Conservation (phyloP, 2,888 invertebrate genomes). For the Trissoscelio sp. region DNA sequence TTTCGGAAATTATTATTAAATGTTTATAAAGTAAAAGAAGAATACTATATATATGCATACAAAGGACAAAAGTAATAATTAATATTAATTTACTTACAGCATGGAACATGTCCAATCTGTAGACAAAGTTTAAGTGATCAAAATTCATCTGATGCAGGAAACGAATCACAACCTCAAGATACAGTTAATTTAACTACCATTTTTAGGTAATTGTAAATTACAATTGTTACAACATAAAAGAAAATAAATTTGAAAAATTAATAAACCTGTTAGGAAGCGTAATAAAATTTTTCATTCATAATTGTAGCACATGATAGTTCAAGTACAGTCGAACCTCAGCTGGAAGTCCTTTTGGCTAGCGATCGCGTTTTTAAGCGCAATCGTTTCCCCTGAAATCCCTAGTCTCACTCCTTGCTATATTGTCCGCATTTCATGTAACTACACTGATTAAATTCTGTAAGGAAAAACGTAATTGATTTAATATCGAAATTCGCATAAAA, state of each 20-base stretch:
- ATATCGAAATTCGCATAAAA: too few relatives aligned
- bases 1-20: too few relatives aligned
- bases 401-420: too few relatives aligned
- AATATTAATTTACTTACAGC: slow-evolving; percentile 83
- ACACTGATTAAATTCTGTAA: too few relatives aligned
- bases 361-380: too few relatives aligned
- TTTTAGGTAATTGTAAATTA: slow-evolving; percentile 76
- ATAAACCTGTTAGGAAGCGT: slow-evolving; percentile 8
- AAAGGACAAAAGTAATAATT: slow-evolving; percentile 32
- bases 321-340: too few relatives aligned
- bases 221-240: slow-evolving; percentile 1
- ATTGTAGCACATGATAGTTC: background rate
- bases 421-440: too few relatives aligned
- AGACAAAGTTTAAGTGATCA: slow-evolving; percentile 89
- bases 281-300: background rate
- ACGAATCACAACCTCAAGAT: slow-evolving; percentile 74
- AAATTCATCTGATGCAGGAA: slow-evolving; percentile 81
- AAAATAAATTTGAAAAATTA: slow-evolving; percentile 8
- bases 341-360: too few relatives aligned
- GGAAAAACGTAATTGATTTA: too few relatives aligned
- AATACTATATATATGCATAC: too few relatives aligned
- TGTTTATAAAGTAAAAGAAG: too few relatives aligned
- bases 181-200: slow-evolving; percentile 81
- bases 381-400: too few relatives aligned
- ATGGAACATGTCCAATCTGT: slow-evolving; percentile 98